These are phyloP conservation scores for Cheirogaleus medius DNA, from an alignment of 2,113 vertebrate genomes.

Conservation along the genomic window DNA sequence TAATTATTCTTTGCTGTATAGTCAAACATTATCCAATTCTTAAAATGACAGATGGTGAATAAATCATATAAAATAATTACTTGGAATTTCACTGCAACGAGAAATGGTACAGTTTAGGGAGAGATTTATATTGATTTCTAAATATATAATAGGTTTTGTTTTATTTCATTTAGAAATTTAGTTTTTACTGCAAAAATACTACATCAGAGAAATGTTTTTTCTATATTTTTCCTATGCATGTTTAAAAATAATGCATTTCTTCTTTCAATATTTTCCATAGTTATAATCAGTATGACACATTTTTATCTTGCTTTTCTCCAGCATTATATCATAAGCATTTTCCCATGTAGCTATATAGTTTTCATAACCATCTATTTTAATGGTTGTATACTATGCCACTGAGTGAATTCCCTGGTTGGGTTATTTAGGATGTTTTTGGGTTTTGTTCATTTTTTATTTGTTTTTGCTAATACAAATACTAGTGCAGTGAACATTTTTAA, in stretches of 20 bases:
- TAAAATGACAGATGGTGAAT: slow-evolving; percentile 45
- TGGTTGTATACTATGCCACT: neutral
- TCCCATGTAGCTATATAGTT: neutral
- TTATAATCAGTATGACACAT: slow-evolving; percentile 17
- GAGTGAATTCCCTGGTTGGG: neutral
- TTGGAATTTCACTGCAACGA: slow-evolving; percentile 39
- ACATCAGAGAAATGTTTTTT: neutral
- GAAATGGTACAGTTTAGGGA: neutral
- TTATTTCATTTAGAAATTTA: slow-evolving; percentile 51
- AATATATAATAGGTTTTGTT: slow-evolving; percentile 44
- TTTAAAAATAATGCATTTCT: slow-evolving; percentile 47
- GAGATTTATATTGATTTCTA: slow-evolving; percentile 28
- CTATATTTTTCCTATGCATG: neutral
- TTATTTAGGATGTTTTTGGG: neutral
- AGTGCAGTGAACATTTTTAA: neutral
- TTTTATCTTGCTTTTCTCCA: neutral
- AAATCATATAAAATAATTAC: slow-evolving; percentile 52
- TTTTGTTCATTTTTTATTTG: slow-evolving; percentile 20
- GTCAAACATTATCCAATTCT: slow-evolving; percentile 50
- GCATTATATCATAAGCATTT: neutral
- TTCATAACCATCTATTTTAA: neutral
- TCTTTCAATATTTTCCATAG: neutral
- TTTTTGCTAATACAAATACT: slow-evolving; percentile 34
- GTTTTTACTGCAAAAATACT: slow-evolving; percentile 40
- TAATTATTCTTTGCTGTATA: slow-evolving; percentile 59